Percentiles rank a stretch among this genome's conserved stretches.
phyloP scores from a whole-genome alignment of 2,797 vertebrate genomes.

The Mormyrops boulengeri region DNA sequence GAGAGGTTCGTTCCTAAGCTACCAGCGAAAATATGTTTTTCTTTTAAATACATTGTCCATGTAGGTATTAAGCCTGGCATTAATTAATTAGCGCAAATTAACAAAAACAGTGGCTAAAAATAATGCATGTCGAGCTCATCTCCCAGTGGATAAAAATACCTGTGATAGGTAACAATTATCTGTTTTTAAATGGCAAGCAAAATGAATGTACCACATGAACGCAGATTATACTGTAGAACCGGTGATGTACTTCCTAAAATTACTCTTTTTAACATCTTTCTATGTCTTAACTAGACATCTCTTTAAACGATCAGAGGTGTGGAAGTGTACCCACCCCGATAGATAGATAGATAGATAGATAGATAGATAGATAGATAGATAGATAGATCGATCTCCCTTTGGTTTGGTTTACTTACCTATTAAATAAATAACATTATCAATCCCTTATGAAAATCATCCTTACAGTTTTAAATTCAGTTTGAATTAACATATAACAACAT shows the following conservation, averaged over 20 bases:
- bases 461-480: neutral
- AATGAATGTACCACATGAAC: neutral
- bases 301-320: neutral
- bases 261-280: neutral
- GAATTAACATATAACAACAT: neutral
- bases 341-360: neutral
- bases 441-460: neutral
- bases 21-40: neutral
- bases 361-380: neutral
- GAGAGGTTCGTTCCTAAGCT: neutral
- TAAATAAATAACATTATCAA: neutral
- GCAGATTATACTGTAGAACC: neutral
- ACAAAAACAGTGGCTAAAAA: neutral
- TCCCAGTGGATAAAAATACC: neutral
- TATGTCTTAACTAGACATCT: neutral
- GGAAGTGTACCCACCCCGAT: neutral
- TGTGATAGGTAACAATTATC: neutral
- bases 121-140: neutral
- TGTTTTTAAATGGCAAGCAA: neutral
- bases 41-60: neutral
- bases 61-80: neutral
- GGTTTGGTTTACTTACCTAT: neutral
- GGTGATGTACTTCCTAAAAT: neutral
- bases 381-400: neutral
- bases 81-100: slow-evolving; percentile 5